phyloP scores from a whole-genome alignment of 2,113 vertebrate genomes.

The Nematolebias whitei region DNA sequence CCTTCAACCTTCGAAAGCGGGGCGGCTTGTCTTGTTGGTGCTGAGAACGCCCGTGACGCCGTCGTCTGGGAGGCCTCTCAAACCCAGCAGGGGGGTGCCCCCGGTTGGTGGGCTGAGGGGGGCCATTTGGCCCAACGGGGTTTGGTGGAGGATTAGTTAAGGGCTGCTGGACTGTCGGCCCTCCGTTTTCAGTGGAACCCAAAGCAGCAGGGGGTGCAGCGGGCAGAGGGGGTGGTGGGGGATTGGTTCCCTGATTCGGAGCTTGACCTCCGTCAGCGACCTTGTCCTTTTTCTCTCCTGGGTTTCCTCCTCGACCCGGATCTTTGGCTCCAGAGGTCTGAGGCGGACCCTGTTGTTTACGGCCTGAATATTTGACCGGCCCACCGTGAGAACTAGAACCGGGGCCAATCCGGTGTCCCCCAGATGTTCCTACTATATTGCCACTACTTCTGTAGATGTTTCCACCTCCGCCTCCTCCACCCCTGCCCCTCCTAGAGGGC shows the following conservation, averaged over 20 bases:
- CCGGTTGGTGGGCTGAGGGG: constrained; percentile 54
- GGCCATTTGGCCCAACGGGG: constrained; percentile 54
- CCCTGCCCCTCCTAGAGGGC: constrained; percentile 87
- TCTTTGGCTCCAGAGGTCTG: constrained; percentile 72
- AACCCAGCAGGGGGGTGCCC: constrained; percentile 72
- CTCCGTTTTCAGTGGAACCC: constrained; percentile 70
- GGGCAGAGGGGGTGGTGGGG: constrained; percentile 46
- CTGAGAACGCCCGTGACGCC: constrained; percentile 86
- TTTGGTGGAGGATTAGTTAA: constrained; percentile 58
- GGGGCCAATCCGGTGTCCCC: constrained; percentile 72
- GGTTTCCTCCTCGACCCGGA: constrained; percentile 52
- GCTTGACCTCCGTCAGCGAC: constrained; percentile 59
- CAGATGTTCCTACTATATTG: constrained; percentile 63
- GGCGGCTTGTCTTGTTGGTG: constrained; percentile 93
- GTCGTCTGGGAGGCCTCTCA: constrained; percentile 84
- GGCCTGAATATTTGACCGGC: constrained; percentile 64
- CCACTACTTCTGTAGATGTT: constrained; percentile 71
- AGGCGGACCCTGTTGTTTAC: constrained; percentile 74
- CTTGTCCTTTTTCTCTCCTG: constrained; percentile 80
- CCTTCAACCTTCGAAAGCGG: constrained; percentile 90
- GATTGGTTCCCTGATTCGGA: constrained; percentile 67
- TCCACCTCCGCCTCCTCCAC: constrained; percentile 79
- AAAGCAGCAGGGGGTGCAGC: constrained; percentile 39
- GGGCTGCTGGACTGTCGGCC: constrained; percentile 48
- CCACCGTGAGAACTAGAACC: constrained; percentile 70